These are phyloP conservation scores for Meloidogyne chitwoodi DNA, from an alignment of 1,140 invertebrate genomes.

Conservation along the genomic window DNA sequence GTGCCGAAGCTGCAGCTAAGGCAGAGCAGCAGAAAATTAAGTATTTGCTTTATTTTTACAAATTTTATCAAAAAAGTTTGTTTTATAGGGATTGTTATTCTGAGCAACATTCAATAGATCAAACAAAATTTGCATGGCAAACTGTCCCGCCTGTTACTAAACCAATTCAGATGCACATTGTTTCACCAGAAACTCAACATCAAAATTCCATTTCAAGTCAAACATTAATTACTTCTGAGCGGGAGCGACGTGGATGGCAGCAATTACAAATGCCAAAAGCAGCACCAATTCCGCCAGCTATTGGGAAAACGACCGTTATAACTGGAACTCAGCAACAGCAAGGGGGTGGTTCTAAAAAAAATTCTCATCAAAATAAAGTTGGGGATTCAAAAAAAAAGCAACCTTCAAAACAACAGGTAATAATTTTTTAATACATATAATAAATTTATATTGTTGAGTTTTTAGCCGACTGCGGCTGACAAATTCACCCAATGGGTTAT, in stretches of 20 bases:
- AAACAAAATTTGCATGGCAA: background rate
- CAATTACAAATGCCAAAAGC: constrained; percentile 10
- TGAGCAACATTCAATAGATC: background rate
- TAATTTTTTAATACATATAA: background rate
- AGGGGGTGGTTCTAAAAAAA: background rate
- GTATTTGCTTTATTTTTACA: background rate
- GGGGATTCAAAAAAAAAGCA: constrained; percentile 16
- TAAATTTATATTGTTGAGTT: background rate
- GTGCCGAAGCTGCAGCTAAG: constrained; percentile 22
- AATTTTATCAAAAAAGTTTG: background rate
- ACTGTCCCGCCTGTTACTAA: background rate
- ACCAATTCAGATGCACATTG: background rate
- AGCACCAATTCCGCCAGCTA: constrained; percentile 15
- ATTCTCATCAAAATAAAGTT: background rate
- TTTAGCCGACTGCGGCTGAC: background rate
- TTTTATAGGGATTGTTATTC: background rate
- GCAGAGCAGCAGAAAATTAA: constrained; percentile 14
- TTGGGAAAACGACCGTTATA: background rate
- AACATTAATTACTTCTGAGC: background rate
- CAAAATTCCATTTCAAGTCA: background rate
- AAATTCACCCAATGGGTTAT: constrained; percentile 36
- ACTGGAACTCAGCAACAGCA: background rate
- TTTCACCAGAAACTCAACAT: background rate
- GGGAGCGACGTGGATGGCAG: constrained; percentile 18
- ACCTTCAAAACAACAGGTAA: background rate